Evolutionary conservation across 2,888 invertebrate genomes (phyloP).

Genomic region (Drosophila rubida): DNA sequence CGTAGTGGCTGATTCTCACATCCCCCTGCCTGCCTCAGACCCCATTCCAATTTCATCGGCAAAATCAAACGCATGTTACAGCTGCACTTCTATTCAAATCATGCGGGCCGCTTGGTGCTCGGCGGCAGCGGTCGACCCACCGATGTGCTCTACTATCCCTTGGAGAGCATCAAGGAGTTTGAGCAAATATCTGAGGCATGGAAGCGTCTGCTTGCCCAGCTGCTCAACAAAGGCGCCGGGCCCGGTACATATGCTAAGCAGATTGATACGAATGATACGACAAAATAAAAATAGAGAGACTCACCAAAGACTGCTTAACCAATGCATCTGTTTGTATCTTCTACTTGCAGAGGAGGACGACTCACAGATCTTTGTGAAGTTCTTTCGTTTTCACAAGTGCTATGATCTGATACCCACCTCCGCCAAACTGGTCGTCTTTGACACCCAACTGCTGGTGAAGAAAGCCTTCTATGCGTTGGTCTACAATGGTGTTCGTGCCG

Average conservation of each 20-base stretch:
- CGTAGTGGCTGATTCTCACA: slow-evolving; percentile 41
- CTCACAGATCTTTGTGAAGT: slow-evolving; percentile 98
- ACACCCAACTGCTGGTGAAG: slow-evolving; percentile 98
- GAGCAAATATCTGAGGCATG: slow-evolving; percentile 91
- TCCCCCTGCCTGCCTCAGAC: slow-evolving; percentile 17
- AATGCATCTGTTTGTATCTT: slow-evolving; percentile 34
- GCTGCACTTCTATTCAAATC: slow-evolving; percentile 93
- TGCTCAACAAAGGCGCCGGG: slow-evolving; percentile 88
- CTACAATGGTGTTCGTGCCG: slow-evolving; percentile 98
- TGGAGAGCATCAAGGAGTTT: slow-evolving; percentile 95
- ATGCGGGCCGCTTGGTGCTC: slow-evolving; percentile 88
- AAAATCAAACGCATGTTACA: slow-evolving; percentile 89
- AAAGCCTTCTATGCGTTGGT: slow-evolving; percentile 99
- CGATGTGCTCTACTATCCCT: slow-evolving; percentile 88
- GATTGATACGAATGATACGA: too few relatives aligned
- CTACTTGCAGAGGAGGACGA: slow-evolving; percentile 95
- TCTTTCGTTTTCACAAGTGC: slow-evolving; percentile 99
- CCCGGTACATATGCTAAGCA: slow-evolving; percentile 7
- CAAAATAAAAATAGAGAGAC: too few relatives aligned
- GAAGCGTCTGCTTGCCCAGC: slow-evolving; percentile 91
- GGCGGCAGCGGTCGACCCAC: slow-evolving; percentile 83
- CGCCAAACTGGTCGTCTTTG: slow-evolving; percentile 99
- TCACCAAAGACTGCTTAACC: neutral
- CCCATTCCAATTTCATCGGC: slow-evolving; percentile 2
- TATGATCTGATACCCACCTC: slow-evolving; percentile 99